phyloP scores from a whole-genome alignment of 2,113 vertebrate genomes.

The Calypte anna region DNA sequence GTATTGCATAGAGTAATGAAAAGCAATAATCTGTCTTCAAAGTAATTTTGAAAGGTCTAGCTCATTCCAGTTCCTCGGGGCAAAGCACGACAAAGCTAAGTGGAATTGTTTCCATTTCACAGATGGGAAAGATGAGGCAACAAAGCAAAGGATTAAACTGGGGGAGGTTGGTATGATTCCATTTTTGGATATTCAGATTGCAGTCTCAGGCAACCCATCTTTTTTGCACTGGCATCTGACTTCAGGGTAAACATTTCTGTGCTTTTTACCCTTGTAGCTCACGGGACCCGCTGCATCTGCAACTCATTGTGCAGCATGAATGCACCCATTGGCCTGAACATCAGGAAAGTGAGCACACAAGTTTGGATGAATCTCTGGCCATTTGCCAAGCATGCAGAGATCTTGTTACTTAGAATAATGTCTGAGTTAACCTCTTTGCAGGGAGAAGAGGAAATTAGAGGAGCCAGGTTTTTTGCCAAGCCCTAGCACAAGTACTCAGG shows the following conservation, averaged over 20 bases:
- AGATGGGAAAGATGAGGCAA: conserved; percentile 55
- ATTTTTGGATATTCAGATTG: not conserved
- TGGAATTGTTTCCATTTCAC: conserved; percentile 55
- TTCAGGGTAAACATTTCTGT: not conserved
- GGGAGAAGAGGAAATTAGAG: conserved; percentile 49
- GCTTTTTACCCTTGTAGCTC: not conserved
- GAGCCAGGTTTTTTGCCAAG: conserved; percentile 23
- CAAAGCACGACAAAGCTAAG: conserved; percentile 48
- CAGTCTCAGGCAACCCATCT: not conserved
- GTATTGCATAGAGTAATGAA: conserved; percentile 18
- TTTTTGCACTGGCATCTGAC: not conserved
- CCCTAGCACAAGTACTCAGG: not conserved
- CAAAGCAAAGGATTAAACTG: conserved; percentile 18
- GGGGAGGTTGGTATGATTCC: not conserved
- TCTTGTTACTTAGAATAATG: conserved; percentile 60
- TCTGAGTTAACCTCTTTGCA: conserved; percentile 46
- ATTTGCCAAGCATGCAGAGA: conserved; percentile 26
- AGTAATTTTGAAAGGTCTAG: conserved; percentile 49
- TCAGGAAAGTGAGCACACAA: conserved; percentile 12
- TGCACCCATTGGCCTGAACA: conserved; percentile 11
- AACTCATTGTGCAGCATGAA: conserved; percentile 25
- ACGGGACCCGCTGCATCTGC: conserved; percentile 60
- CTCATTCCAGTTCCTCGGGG: conserved; percentile 40
- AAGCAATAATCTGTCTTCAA: conserved; percentile 55
- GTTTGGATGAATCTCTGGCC: conserved; percentile 48